Evolutionary conservation across 2,113 vertebrate genomes (phyloP), one percentile per base, ranked within the genome.

Genomic region (Apodemus sylvaticus): DNA sequence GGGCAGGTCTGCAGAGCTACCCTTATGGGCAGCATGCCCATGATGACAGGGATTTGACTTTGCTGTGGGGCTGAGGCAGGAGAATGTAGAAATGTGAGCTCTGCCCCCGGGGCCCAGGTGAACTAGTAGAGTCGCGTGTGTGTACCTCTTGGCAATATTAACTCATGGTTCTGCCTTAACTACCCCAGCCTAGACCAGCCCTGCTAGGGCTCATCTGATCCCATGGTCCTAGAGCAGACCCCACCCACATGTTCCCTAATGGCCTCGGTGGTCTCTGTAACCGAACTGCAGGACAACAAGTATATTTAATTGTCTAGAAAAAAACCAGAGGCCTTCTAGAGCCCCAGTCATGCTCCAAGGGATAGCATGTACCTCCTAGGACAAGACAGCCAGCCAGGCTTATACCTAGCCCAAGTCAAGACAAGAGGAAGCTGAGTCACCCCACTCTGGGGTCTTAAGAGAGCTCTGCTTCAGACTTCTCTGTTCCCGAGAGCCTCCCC

Each of bases 61-160:
- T 68, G 76, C 71, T 64, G 26, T 62, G n/a, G 55, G 20, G 62
- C 79, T 0, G 0, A 48, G 0, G 0, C 1, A 0, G 53, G 62
- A 22, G 36, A 3, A 4, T 19, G 39, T n/a, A 22, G 0, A 0
- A 0, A 39, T n/a, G n/a, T 2, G 14, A 66, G 19, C 53, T 48
- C n/a, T 1, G 24, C 34, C 51, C 4, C 64, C 0, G 14, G 48
- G 11, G 66, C 77, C 51, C 0, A 16, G 29, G 51, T 8, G 42
- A 39, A 45, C 20, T 0, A 10, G 20, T 0, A 10, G 20, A 3
- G 3, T 88, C 95, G 0, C 53, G 48, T 10, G 45, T 0, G 1
- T 29, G 17, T 26, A 24, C 39, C 19, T 58, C 82, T 26, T 13
- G 51, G 22, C 0, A 2, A n/a, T 39, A 83, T 26, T 34, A 48